Conservation (phyloP, 2,113 vertebrate genomes). For the Ahaetulla prasina region DNA sequence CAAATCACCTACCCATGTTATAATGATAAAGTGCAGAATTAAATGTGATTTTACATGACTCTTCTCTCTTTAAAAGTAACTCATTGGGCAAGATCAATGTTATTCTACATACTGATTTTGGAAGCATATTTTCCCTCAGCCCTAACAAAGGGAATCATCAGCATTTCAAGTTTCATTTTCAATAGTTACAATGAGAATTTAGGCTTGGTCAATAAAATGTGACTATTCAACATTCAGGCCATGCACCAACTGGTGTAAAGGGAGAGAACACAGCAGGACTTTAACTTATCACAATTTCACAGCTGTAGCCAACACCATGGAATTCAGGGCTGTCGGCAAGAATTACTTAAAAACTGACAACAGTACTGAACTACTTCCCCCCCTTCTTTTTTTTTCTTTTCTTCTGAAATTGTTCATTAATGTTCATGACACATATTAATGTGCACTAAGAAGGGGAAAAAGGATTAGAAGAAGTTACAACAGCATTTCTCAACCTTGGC, state of each 20-base stretch:
- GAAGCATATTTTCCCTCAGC: background rate
- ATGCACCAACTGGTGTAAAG: constrained; percentile 27
- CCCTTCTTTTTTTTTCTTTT: background rate
- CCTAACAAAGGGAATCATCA: background rate
- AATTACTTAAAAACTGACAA: constrained; percentile 18
- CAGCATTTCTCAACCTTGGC: background rate
- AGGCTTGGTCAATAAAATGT: constrained; percentile 7
- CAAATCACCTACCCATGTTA: background rate
- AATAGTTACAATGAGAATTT: constrained; percentile 2
- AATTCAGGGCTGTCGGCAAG: constrained; percentile 10
- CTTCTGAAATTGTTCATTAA: constrained; percentile 22
- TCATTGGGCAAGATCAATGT: constrained; percentile 1
- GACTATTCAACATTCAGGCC: constrained; percentile 42
- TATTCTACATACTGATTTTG: background rate
- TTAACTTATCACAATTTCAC: constrained; percentile 43
- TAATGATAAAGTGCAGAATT: background rate
- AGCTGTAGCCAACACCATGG: constrained; percentile 25
- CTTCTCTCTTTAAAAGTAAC: background rate
- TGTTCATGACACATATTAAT: constrained; percentile 37
- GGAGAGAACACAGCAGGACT: constrained; percentile 3
- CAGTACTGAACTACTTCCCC: background rate
- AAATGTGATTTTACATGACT: background rate
- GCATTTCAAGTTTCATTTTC: constrained; percentile 25
- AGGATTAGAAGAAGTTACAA: background rate
- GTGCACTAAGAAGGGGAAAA: constrained; percentile 26